Evolutionary conservation across 2,888 invertebrate species (phyloP).

Genomic region (Pammene fasciana): DNA sequence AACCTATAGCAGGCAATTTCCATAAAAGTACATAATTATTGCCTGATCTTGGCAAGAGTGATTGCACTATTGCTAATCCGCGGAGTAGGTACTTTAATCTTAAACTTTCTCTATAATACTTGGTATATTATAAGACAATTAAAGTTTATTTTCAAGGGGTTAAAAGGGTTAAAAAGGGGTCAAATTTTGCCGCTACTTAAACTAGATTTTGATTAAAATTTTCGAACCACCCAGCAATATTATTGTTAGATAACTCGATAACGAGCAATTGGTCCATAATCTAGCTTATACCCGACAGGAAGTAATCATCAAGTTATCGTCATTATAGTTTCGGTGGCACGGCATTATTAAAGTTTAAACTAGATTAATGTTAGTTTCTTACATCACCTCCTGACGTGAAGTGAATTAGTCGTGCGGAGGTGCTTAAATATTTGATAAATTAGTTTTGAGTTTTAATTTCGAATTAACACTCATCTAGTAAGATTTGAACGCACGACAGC

Average conservation of each 20-base stretch:
- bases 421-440: background rate
- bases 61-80: too few species aligned
- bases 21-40: too few species aligned
- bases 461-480: too few species aligned
- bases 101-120: too few species aligned
- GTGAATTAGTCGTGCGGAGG: conserved; percentile 1
- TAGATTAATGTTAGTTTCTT: conserved; percentile 29
- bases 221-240: background rate
- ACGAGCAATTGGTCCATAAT: conserved; percentile 8
- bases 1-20: too few species aligned
- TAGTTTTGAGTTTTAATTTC: background rate
- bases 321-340: conserved; percentile 21
- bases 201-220: too few species aligned
- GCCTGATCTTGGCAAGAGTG: too few species aligned
- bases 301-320: conserved; percentile 19
- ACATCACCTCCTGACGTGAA: background rate
- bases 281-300: conserved; percentile 28
- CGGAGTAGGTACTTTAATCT: too few species aligned
- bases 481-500: background rate
- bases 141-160: too few species aligned
- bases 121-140: too few species aligned
- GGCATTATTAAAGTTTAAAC: conserved; percentile 13
- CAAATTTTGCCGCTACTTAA: too few species aligned
- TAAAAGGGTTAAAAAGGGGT: too few species aligned
- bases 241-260: conserved; percentile 15